phyloP scores from a whole-genome alignment of 1,140 invertebrate genomes.

The Venustaconcha ellipsiformis region DNA sequence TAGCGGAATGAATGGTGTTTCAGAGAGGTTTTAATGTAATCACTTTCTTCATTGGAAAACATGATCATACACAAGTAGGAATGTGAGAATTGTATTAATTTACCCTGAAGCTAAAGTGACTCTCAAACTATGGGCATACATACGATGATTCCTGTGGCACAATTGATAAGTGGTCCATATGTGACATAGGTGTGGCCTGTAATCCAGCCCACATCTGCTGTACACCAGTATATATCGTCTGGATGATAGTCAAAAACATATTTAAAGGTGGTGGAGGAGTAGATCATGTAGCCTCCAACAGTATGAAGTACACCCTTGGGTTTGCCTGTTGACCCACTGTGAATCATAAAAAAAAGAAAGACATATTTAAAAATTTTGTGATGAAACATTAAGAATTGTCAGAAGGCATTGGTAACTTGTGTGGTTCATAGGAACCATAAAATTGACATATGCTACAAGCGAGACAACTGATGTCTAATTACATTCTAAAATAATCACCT shows the following conservation, averaged over 20 bases:
- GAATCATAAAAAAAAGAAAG: constrained; percentile 21
- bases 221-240: constrained; percentile 95
- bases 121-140: constrained; percentile 20
- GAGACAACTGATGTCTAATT: too few relatives aligned
- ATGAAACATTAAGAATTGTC: neutral
- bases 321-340: constrained; percentile 93
- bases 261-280: constrained; percentile 73
- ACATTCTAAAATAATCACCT: too few relatives aligned
- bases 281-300: constrained; percentile 92
- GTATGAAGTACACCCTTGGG: constrained; percentile 98
- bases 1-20: too few relatives aligned
- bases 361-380: neutral
- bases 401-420: too few relatives aligned
- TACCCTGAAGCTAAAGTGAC: too few relatives aligned
- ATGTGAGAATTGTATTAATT: too few relatives aligned
- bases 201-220: constrained; percentile 99
- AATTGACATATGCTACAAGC: too few relatives aligned
- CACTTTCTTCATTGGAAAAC: too few relatives aligned
- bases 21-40: too few relatives aligned
- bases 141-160: constrained; percentile 77
- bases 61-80: too few relatives aligned
- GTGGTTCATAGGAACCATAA: too few relatives aligned
- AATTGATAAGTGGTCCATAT: constrained; percentile 94
- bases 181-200: constrained; percentile 97
- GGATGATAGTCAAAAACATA: constrained; percentile 96